Percentiles rank a stretch among this genome's conserved stretches.
phyloP scores from a whole-genome alignment of 2,888 invertebrate genomes.

The Anorthoa munda region DNA sequence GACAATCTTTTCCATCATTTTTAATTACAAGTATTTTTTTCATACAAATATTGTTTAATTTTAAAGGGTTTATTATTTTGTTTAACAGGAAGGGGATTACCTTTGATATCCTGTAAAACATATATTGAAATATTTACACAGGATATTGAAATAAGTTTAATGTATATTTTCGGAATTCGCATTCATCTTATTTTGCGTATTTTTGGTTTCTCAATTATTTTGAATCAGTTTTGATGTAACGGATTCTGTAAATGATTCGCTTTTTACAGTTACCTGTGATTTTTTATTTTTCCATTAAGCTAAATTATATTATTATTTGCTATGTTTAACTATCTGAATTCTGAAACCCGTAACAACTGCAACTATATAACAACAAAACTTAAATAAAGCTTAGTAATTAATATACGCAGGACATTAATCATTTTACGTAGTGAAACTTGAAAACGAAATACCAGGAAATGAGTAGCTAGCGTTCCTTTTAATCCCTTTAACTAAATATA shows the following conservation, averaged over 20 bases:
- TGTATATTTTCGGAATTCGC: background rate
- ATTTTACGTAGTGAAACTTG: slow-evolving; percentile 10
- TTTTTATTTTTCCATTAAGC: no score
- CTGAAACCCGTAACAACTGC: background rate
- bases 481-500: slow-evolving; percentile 54
- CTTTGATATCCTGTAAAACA: background rate
- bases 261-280: no score
- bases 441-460: slow-evolving; percentile 27
- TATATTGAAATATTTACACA: background rate
- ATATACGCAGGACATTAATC: background rate
- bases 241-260: slow-evolving; percentile 4
- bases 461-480: slow-evolving; percentile 19
- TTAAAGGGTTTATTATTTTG: background rate
- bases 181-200: background rate
- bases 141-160: background rate
- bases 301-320: no score
- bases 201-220: background rate
- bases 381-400: background rate
- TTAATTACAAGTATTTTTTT: no score
- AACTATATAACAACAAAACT: background rate
- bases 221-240: background rate
- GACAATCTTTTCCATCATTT: no score
- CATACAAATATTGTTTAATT: no score
- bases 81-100: background rate
- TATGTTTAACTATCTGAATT: no score